Evolutionary conservation across 2,888 invertebrate genomes (phyloP), one percentile per base, ranked within the genome.

Genomic region (Rhagophthalmus giganteus): DNA sequence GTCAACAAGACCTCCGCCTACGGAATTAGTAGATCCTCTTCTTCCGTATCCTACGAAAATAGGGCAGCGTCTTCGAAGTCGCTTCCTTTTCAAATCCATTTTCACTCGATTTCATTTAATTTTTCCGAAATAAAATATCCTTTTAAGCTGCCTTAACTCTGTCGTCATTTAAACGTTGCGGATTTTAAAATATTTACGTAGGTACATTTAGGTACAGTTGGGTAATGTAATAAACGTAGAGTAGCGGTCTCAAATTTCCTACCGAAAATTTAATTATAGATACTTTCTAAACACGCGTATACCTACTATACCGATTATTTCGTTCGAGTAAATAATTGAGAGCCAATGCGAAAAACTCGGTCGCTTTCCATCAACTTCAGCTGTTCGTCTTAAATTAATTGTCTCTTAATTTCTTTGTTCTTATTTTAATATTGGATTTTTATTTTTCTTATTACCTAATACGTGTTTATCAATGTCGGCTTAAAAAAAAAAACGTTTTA

Each of bases 1-100:
- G 63, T 63, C 63, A 63, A 62, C 58, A 60, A 54, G 55, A 58
- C 59, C 50, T 53, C 57, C 63, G 62, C 60, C 61, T 62, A 62
- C 60, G 54, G 59, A 63, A 63, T 63, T 62, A 63, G 58, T 49
- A 50, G 47, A 54, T 54, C 31, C 48, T 42, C 53, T 45, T 14
- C 41, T 51, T 45, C 28, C 13, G 28, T 51, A 27, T 35, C n/a
- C 16, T 15, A 46, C 45, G 51, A 51, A 51, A 45, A 31, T 51
- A 46, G 40, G 33, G 24, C 34, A 28, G 27, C 20, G 33, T 34
- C 39, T 44, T 14, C 10, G 32, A 35, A 45, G 32, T 40, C 20
- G 38, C 27, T 40, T 50, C 33, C 33, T 20, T 34, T 50, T 38
- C 24, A 38, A 33, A 31, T 31, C 38, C 28, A 38, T 20, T 39